These are phyloP conservation scores for Nerophis ophidion DNA, from an alignment of 2,113 vertebrate genomes.

Conservation along the genomic window DNA sequence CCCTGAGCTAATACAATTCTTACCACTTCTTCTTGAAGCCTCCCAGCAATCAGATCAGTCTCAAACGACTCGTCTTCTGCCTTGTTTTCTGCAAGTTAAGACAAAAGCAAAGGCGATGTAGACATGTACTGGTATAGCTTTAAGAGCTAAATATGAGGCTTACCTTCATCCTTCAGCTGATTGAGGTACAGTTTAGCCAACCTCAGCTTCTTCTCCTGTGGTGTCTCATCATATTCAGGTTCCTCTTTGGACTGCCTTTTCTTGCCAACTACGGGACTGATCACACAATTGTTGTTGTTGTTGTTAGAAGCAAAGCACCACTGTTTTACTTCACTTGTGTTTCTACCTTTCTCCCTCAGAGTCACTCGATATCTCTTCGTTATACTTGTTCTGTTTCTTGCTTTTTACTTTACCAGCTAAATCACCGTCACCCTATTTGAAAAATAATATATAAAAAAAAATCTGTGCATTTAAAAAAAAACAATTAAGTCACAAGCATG, in stretches of 20 bases:
- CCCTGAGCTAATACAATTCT: constrained; percentile 42
- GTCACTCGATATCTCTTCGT: constrained; percentile 89
- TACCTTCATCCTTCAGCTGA: constrained; percentile 82
- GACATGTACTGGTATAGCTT: background rate
- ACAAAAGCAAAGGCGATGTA: background rate
- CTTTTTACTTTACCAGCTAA: constrained; percentile 34
- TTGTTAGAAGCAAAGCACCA: background rate
- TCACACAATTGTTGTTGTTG: background rate
- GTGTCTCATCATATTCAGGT: constrained; percentile 81
- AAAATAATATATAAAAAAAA: background rate
- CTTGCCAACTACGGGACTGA: constrained; percentile 45
- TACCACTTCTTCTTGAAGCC: constrained; percentile 91
- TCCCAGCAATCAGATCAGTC: constrained; percentile 77
- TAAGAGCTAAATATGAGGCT: background rate
- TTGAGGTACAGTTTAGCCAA: constrained; percentile 86
- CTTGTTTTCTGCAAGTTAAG: constrained; percentile 76
- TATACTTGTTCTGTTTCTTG: constrained; percentile 67
- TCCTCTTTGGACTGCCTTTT: constrained; percentile 57
- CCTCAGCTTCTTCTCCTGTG: constrained; percentile 91
- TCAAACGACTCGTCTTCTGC: constrained; percentile 75
- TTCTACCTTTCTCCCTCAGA: constrained; percentile 80
- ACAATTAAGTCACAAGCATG: background rate
- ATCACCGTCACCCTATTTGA: constrained; percentile 57
- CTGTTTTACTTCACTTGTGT: background rate
- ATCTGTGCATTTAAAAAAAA: background rate